Base-by-base conservation (phyloP, 2,797 vertebrate genomes). In the Enteromius treurensis region DNA sequence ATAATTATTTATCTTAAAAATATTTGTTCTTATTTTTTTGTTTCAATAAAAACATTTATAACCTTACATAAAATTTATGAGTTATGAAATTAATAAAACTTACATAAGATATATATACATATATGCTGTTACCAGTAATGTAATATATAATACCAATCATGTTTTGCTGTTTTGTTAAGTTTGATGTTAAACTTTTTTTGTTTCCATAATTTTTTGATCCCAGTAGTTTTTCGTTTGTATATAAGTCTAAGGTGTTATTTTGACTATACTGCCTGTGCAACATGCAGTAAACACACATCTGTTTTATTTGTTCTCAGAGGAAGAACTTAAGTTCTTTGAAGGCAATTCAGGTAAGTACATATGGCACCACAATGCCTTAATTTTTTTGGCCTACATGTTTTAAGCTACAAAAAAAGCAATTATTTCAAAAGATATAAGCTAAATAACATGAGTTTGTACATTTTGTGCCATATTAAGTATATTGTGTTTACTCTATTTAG, bases 261-360 rank as follows among this genome's bases (percentile, higher is more conserved):
- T 21, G 19, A 55, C 17, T 70, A 32, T 9, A 19, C 42, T 19
- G 9, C 9, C 21, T 51, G 1, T 29, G 26, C 23, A 29, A 0
- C 13, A 40, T 58, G 7, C 11, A 13, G 21, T 62, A 64, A 51
- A 64, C 32, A 40, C 11, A 79, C 53, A 11, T 11, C 1, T 15
- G 4, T 53, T 5, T 21, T 80, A 34, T 73, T 58, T 64, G 23
- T 26, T 32, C 4, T 73, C 81, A 90, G 89, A 51, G 1, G 32
- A 85, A 49, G 26, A 71, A 60, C 8, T 76, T 15, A 32, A 73
- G 71, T 84, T 80, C 79, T 80, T 94, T 23, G 1, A 2, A 0
- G 90, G 87, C 2, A 0, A 21, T 0, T 62, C 9, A 81, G 80
- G 80, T 81, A 51, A 42, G 80, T 74, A 34, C n/a, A 58, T 49